Evolutionary conservation across 2,113 vertebrate species (phyloP).

Genomic region (Eulacestoma nigropectus): DNA sequence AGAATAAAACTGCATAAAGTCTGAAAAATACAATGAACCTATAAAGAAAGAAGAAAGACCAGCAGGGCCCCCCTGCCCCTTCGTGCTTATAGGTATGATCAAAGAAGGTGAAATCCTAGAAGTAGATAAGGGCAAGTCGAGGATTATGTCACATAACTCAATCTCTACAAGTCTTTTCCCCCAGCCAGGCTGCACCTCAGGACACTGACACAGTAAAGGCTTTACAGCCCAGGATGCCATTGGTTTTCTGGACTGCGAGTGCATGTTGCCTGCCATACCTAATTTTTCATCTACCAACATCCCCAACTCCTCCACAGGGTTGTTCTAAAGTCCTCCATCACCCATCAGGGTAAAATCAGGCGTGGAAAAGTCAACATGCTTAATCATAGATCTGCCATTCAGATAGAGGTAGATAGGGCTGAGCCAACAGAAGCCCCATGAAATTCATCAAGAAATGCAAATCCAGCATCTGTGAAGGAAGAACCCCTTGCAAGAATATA

Average conservation of each 20-base stretch:
- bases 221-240: neutral
- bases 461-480: neutral
- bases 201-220: neutral
- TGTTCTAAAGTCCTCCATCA: neutral
- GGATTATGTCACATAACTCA: neutral
- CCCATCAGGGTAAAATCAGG: neutral
- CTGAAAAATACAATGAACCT: neutral
- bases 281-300: neutral
- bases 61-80: neutral
- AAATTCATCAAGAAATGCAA: neutral
- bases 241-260: neutral
- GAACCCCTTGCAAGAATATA: neutral
- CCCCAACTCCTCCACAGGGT: neutral
- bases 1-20: neutral
- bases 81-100: accelerated
- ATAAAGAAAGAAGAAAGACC: neutral
- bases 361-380: neutral
- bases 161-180: neutral
- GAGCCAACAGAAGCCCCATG: neutral
- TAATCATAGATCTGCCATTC: neutral
- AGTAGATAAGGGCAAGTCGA: accelerated
- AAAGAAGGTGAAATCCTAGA: neutral
- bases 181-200: neutral
- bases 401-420: neutral
- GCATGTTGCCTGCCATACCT: neutral